Base-by-base conservation (phyloP, 2,113 vertebrate genomes). In the Xyrauchen texanus region DNA sequence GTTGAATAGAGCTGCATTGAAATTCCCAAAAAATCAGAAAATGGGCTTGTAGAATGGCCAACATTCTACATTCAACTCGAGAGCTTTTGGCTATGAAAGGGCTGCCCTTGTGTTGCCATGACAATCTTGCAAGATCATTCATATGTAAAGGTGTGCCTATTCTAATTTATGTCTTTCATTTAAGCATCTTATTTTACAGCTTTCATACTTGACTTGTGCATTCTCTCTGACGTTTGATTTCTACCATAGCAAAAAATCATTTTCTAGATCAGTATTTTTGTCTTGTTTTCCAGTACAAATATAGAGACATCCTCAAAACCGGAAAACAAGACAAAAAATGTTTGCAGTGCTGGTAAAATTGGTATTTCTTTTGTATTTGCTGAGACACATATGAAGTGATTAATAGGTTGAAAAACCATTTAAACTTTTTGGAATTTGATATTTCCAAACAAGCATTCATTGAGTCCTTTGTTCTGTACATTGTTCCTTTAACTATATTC, bases 41-140 rank as follows among this genome's bases (percentile, higher is more conserved):
- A 45, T 34, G 13, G n/a, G 44, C 45, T n/a, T 76, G 2, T 15
- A 2, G 71, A 60, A 72, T 70, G 45, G 44, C 44, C 72, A 63
- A 4, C 5, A 46, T 49, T 60, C 46, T 67, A 16, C 53, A 3
- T 34, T 64, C 34, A 10, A 52, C 16, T 49, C 21, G 57, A 70
- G 13, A 57, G 51, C 21, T 34, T 63, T 69, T 65, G 49, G 53
- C 61, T 52, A 44, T 78, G 61, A 80, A 84, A 78, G 58, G 71
- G 78, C 82, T 78, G 21, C 21, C 21, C 81, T 83, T 81, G 89
- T 93, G 87, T 95, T 95, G 92, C 94, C 93, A 95, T 95, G 94
- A 95, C 96, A 94, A 96, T 94, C 93, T 87, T 92, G 93, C 94
- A 94, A 92, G 92, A 92, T 93, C 91, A 91, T 85, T 88, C 82